Base-by-base conservation (phyloP, 2,113 vertebrate species). In the Accipiter virgatus region DNA sequence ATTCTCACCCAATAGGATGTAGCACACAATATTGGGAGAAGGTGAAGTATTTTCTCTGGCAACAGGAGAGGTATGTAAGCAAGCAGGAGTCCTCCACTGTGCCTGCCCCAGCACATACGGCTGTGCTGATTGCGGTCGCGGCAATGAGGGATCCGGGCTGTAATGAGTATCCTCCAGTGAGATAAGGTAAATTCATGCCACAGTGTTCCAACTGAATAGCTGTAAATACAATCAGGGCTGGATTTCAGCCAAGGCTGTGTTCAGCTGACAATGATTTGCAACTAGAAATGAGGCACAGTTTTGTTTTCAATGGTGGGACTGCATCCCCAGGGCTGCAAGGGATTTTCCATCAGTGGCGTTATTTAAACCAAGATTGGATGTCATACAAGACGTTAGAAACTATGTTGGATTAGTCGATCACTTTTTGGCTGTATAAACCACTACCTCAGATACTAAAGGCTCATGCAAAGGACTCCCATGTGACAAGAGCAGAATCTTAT, bases 211-310 rank as follows among this genome's bases (percentile, higher is more conserved):
- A 5, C 0, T 78, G 75, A 83, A 94, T 73, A 78, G 80, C 72
- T 91, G 79, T 61, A 75, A 95, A 89, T 85, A 89, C 81, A 96
- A n/a, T n/a, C 65, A 70, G 73, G 61, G 66, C 36, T 91, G 88
- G 83, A 91, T 70, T 95, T 56, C 70, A 92, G 77, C 95, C 94
- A 97, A 81, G 66, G 56, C 58, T 0, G 0, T 23, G 70, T 67
- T 89, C 81, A 91, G 73, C 58, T 93, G 85, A 96, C 87, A 82
- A 12, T 2, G 7, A 67, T 84, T 84, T 72, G 52, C 63, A 55
- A 27, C 43, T 71, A 72, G 73, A 83, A 95, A 77, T 26, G 92
- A 94, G 74, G 74, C 73, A 68, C 45, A 71, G 74, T 72, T 96
- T 91, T 87, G 77, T 95, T 93, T 91, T 53, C 65, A 94, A 78